Base-by-base conservation (phyloP, 2,113 vertebrate genomes). In the Paradisaea rubra region DNA sequence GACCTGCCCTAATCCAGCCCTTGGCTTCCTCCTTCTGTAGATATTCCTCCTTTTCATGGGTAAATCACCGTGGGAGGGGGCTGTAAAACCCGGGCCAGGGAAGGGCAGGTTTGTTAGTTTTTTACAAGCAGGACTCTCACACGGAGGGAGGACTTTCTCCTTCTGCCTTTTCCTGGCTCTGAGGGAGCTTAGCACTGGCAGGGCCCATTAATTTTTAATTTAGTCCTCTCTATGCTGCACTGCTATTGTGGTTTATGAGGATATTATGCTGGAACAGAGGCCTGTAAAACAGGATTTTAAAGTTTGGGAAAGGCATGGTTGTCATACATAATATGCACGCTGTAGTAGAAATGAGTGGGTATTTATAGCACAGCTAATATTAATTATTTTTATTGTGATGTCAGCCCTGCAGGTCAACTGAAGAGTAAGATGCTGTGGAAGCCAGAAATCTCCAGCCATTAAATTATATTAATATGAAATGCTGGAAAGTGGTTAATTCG, bases 151-250 rank as follows among this genome's bases (percentile, higher is more conserved):
- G 42, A 66, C 47, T 84, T 77, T 60, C 85, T 83, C 89, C 92
- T 94, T 85, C 85, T 76, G 44, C 85, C 60, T 86, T 53, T 63
- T 47, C 49, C 50, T 79, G 82, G 60, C 84, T 86, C 73, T 35
- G 56, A 61, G 66, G 71, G 65, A 93, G 82, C 90, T 91, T 49
- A 73, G 66, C 56, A 28, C 86, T 93, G 94, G 94, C 93, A 97
- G 90, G 97, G 91, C 39, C 95, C 96, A 97, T 97, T 97, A 97
- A 97, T 95, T 97, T 97, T 96, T 97, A 97, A 97, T 97, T 97
- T 97, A 96, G 94, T 92, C 94, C 47, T 94, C 76, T 95, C 88
- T 88, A 56, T 35, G 93, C 94, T 96, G 95, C 80, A n/a, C 86
- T 97, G 95, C 91, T 88, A 0, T 94, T 92, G 91, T 97, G 90